Percentiles rank a stretch among this genome's conserved stretches.
These are phyloP conservation scores for Drosophila pruinosa DNA, from an alignment of 1,140 invertebrate genomes.

Conservation along the genomic window DNA sequence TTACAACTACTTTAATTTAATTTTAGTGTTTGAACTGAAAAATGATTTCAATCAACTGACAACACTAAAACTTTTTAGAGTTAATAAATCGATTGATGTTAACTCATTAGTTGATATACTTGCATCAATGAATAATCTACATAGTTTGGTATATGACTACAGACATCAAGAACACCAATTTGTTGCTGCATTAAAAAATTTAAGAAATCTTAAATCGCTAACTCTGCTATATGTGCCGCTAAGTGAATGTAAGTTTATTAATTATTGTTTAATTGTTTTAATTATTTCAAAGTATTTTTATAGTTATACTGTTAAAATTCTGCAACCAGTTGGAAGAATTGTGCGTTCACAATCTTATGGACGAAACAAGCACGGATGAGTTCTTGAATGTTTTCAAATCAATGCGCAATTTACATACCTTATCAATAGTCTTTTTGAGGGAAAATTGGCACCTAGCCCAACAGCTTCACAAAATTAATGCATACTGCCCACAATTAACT, in stretches of 20 bases:
- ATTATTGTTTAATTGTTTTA: background rate
- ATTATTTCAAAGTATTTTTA: background rate
- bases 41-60: background rate
- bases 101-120: background rate
- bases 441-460: background rate
- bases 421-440: background rate
- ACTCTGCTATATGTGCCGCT: background rate
- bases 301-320: conserved; percentile 4
- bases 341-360: background rate
- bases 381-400: conserved; percentile 7
- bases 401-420: background rate
- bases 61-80: conserved; percentile 1
- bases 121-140: conserved; percentile 1
- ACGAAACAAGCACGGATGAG: background rate
- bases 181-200: background rate
- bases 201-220: background rate
- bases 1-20: too few species aligned
- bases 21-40: background rate
- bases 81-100: background rate
- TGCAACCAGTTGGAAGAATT: conserved; percentile 1
- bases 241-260: conserved; percentile 7
- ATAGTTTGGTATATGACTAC: background rate
- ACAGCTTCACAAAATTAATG: background rate
- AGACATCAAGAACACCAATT: background rate
- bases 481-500: background rate